Evolutionary conservation across 2,797 vertebrate species (phyloP), one percentile per base, ranked within the genome.

Genomic region (Delichon dasypus): DNA sequence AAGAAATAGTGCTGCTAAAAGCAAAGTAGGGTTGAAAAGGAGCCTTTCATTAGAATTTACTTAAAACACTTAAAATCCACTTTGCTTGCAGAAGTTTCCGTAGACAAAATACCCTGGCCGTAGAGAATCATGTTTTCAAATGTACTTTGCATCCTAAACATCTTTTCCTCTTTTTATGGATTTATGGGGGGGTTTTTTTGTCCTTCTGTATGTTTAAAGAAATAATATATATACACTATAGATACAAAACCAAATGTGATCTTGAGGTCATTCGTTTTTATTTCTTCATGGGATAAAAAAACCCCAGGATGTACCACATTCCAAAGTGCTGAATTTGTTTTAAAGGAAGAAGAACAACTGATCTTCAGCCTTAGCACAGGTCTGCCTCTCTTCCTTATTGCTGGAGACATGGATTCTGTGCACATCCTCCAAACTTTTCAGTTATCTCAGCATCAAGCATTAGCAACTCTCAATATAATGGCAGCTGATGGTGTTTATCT

Each of bases 1-100:
- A 85, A 77, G 62, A 81, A 93, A 84, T 84, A 94, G 80, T 42
- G 76, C 67, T 70, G 55, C 70, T 92, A 84, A 94, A 91, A 89
- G 70, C 54, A 54, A 93, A 81, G 80, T 71, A 51, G 47, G 60
- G 76, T 67, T 84, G 81, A 80, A 86, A 92, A 93, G 32, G 36
- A 22, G 26, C 42, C 50, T 91, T 90, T 80, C 84, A 92, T 92
- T 75, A 88, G 51, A 88, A 77, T 82, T 74, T 66, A 88, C 45
- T 83, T 86, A 64, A 88, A 74, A 61, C 72, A 50, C 73, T 86
- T 89, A 76, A 11, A 90, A 76, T 51, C 66, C 62, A 65, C 73
- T 94, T 96, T 62, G 55, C 53, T 83, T 11, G 1, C 68, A 67
- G 81, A 91, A 91, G n/a, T 65, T 2, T 0, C 50, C 34, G 26